Evolutionary conservation across 1,140 invertebrate genomes (phyloP).

Genomic region (Drosophila albomicans): DNA sequence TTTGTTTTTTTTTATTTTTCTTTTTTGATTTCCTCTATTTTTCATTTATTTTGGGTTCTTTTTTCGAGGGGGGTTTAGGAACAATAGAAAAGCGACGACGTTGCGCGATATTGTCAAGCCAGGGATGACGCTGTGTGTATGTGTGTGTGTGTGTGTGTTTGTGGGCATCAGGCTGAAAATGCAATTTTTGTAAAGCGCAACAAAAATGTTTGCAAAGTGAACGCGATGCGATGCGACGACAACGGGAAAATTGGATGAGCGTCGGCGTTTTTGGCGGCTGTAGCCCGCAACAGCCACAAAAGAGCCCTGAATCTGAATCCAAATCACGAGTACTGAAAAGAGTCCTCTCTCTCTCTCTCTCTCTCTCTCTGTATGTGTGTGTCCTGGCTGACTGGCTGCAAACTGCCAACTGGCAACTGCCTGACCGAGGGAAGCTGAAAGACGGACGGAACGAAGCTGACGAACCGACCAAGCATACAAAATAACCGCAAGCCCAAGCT

Average conservation of each 20-base stretch:
- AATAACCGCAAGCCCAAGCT: constrained; percentile 79
- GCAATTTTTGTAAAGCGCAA: constrained; percentile 77
- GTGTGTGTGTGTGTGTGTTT: not conserved
- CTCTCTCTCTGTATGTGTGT: not conserved
- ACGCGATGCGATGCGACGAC: constrained; percentile 54
- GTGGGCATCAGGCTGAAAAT: constrained; percentile 52
- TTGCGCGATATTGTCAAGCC: constrained; percentile 74
- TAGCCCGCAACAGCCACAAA: constrained; percentile 16
- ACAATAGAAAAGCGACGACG: constrained; percentile 76
- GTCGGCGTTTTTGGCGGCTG: constrained; percentile 23
- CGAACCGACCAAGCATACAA: constrained; percentile 75
- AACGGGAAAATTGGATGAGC: constrained; percentile 76
- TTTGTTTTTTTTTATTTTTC: constrained; percentile 28
- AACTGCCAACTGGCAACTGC: constrained; percentile 41
- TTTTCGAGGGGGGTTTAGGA: constrained; percentile 11
- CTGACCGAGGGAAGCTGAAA: not conserved
- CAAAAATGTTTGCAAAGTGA: constrained; percentile 51
- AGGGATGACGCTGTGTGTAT: constrained; percentile 1
- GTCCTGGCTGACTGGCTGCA: constrained; percentile 60
- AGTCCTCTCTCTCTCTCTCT: not conserved
- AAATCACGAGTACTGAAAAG: constrained; percentile 25
- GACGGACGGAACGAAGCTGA: not conserved
- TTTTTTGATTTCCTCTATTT: constrained; percentile 42
- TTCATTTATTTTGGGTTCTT: constrained; percentile 14
- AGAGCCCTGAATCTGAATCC: constrained; percentile 14